Conservation (phyloP, 1,140 invertebrate species). For the Galleria mellonella region DNA sequence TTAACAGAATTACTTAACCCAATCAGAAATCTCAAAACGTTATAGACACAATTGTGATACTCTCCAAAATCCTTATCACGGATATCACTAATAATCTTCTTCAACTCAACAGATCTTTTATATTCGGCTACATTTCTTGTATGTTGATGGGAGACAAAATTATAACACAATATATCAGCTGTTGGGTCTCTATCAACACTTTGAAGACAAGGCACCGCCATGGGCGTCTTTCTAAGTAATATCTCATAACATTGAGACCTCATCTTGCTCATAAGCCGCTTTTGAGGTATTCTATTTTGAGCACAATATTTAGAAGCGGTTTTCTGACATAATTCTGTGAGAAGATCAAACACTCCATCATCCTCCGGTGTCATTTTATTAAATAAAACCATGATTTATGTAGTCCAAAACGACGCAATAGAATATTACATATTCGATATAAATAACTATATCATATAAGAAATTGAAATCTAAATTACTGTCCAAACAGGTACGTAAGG, state of each 20-base stretch:
- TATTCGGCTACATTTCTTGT: constrained; percentile 50
- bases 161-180: constrained; percentile 46
- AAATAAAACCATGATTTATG: too few relatives aligned
- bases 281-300: constrained; percentile 40
- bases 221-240: constrained; percentile 43
- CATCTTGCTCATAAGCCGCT: constrained; percentile 38
- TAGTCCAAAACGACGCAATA: too few relatives aligned
- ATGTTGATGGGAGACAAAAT: constrained; percentile 39
- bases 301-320: constrained; percentile 39
- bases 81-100: constrained; percentile 34
- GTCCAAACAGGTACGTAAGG: too few relatives aligned
- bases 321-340: constrained; percentile 48
- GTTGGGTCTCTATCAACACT: constrained; percentile 29
- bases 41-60: constrained; percentile 31
- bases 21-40: constrained; percentile 37
- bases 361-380: constrained; percentile 5
- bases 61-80: constrained; percentile 32
- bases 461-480: too few relatives aligned
- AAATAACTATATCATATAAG: too few relatives aligned
- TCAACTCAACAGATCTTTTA: constrained; percentile 42
- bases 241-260: constrained; percentile 55
- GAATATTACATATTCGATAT: too few relatives aligned
- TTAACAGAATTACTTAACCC: constrained; percentile 32
- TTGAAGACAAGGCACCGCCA: constrained; percentile 17
- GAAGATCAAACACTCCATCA: constrained; percentile 48